These are phyloP conservation scores for Thysanoteuthis rhombus DNA, from an alignment of 2,888 invertebrate species.

Conservation along the genomic window DNA sequence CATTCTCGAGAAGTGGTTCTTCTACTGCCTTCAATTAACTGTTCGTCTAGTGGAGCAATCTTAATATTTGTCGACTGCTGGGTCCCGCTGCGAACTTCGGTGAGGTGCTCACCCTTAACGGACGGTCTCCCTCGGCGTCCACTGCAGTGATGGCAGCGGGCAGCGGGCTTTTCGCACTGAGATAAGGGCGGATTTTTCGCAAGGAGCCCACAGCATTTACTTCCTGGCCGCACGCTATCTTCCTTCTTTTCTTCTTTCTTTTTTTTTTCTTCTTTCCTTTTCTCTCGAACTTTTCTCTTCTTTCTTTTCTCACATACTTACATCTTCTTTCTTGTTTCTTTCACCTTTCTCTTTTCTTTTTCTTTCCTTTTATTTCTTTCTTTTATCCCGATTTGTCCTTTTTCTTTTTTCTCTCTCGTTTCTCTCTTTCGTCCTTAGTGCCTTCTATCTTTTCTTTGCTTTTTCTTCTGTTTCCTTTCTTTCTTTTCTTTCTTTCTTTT, in stretches of 20 bases:
- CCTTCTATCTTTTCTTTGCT: neutral
- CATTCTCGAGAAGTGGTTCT: neutral
- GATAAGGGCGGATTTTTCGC: neutral
- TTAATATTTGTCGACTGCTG: constrained; percentile 12
- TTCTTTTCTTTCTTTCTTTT: neutral
- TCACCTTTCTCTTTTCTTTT: neutral
- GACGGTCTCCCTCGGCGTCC: neutral
- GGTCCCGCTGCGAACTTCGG: neutral
- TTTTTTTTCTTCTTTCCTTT: neutral
- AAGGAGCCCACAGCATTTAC: neutral
- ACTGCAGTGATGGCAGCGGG: neutral
- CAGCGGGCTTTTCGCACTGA: neutral
- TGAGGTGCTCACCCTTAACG: neutral
- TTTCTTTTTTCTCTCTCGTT: neutral
- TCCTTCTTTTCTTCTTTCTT: neutral
- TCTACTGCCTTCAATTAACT: neutral
- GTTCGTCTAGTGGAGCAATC: neutral
- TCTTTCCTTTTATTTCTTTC: neutral
- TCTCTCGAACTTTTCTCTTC: too few species aligned
- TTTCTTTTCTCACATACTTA: too few species aligned
- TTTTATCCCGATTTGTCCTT: neutral
- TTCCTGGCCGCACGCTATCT: neutral
- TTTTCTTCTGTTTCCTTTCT: neutral
- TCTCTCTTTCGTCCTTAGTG: neutral
- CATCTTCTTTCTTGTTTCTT: neutral